These are phyloP conservation scores for Drosophila meridionalis DNA, from an alignment of 2,888 invertebrate genomes.

Conservation along the genomic window DNA sequence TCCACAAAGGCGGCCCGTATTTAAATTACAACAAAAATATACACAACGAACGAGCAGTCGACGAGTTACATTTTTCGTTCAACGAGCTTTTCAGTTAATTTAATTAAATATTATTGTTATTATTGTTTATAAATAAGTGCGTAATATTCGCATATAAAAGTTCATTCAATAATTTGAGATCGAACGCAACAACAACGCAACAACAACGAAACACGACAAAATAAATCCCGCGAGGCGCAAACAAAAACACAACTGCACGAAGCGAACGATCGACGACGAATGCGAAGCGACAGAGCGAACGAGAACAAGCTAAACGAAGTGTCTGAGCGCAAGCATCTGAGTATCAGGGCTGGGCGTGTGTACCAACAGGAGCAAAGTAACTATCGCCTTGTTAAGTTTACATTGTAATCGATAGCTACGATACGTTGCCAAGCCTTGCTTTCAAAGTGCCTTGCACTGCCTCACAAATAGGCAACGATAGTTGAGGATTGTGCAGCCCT, in stretches of 20 bases:
- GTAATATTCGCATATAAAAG: slow-evolving; percentile 38
- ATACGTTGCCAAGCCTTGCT: background rate
- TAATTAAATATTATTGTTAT: slow-evolving; percentile 28
- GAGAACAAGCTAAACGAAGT: slow-evolving; percentile 46
- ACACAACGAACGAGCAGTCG: slow-evolving; percentile 7
- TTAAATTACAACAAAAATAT: slow-evolving; percentile 33
- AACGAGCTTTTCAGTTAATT: slow-evolving; percentile 30
- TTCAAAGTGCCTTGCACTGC: background rate
- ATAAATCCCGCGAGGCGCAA: slow-evolving; percentile 17
- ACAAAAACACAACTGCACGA: slow-evolving; percentile 59
- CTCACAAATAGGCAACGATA: slow-evolving; percentile 5
- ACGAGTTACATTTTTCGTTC: slow-evolving; percentile 29
- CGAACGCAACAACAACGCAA: slow-evolving; percentile 8
- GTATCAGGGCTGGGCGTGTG: slow-evolving; percentile 39
- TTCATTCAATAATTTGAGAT: slow-evolving; percentile 36
- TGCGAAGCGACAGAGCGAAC: slow-evolving; percentile 35
- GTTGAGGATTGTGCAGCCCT: slow-evolving; percentile 46
- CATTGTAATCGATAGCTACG: slow-evolving; percentile 4
- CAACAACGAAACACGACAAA: background rate
- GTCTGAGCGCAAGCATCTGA: slow-evolving; percentile 30
- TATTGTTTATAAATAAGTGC: slow-evolving; percentile 35
- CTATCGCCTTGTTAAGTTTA: slow-evolving; percentile 12
- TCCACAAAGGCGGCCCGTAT: slow-evolving; percentile 45
- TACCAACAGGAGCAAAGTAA: slow-evolving; percentile 32
- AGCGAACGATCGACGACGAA: slow-evolving; percentile 68